Conservation (phyloP, 1,140 invertebrate species). For the Caenorhabditis inopinata region DNA sequence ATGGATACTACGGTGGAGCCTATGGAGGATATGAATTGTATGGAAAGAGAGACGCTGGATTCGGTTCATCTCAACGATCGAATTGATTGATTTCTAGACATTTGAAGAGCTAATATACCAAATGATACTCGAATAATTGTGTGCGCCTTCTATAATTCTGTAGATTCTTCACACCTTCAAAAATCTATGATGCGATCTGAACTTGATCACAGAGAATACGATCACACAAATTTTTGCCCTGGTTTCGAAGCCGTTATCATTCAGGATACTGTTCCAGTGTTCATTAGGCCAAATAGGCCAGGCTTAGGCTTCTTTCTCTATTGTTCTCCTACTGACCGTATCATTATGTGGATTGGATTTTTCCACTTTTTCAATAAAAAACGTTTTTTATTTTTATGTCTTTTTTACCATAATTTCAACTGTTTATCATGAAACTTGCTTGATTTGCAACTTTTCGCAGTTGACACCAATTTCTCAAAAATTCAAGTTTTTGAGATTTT, state of each 20-base stretch:
- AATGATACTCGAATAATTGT: background rate
- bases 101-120: background rate
- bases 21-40: constrained; percentile 24
- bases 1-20: background rate
- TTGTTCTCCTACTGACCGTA: no score
- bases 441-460: no score
- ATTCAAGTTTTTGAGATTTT: no score
- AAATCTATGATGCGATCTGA: constrained; percentile 52
- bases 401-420: no score
- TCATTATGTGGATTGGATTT: no score
- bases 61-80: background rate
- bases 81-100: background rate
- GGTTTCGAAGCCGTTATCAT: constrained; percentile 61
- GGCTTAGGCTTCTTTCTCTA: no score
- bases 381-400: no score
- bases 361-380: no score
- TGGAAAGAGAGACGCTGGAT: constrained; percentile 38
- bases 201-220: constrained; percentile 49
- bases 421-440: no score
- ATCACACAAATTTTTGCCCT: constrained; percentile 52
- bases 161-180: constrained; percentile 13
- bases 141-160: background rate
- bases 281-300: constrained; percentile 59
- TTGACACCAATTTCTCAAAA: no score
- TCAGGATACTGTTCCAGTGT: constrained; percentile 55